Conservation (phyloP, 2,797 vertebrate genomes). For the Gadopsis bispinosus region DNA sequence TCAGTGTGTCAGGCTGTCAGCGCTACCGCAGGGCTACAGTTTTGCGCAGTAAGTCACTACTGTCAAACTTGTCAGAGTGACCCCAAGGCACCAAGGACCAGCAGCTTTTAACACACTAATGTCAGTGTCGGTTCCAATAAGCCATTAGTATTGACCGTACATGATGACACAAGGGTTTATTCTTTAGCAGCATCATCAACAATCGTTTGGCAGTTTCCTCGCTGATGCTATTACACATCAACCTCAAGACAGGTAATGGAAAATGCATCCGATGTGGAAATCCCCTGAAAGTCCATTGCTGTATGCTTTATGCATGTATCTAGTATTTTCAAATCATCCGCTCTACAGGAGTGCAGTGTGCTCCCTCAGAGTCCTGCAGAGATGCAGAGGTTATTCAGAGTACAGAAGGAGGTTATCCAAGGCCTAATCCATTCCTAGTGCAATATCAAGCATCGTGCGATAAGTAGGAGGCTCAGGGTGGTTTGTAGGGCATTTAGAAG, state of each 20-base stretch:
- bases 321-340: conserved; percentile 31
- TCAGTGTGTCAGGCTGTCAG: conserved; percentile 48
- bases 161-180: conserved; percentile 32
- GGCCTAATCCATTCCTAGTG: conserved; percentile 28
- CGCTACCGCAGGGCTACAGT: conserved; percentile 34
- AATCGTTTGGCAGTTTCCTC: conserved; percentile 36
- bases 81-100: conserved; percentile 28
- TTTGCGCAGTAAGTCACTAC: conserved; percentile 37
- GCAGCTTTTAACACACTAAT: conserved; percentile 50
- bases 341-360: conserved; percentile 31
- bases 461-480: conserved; percentile 52
- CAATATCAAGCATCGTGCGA: conserved; percentile 42
- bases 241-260: conserved; percentile 28
- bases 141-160: conserved; percentile 40
- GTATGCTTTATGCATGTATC: conserved; percentile 44
- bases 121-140: conserved; percentile 45
- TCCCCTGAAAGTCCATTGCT: conserved; percentile 31
- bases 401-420: conserved; percentile 56
- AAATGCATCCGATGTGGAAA: conserved; percentile 50
- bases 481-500: conserved; percentile 55
- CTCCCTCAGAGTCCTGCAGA: conserved; percentile 37
- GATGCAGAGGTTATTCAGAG: conserved; percentile 54
- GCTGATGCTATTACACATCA: conserved; percentile 41
- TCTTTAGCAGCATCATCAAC: conserved; percentile 38
- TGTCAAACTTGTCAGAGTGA: conserved; percentile 54